phyloP scores from a whole-genome alignment of 2,113 vertebrate genomes.

The Ceyx margarethae region DNA sequence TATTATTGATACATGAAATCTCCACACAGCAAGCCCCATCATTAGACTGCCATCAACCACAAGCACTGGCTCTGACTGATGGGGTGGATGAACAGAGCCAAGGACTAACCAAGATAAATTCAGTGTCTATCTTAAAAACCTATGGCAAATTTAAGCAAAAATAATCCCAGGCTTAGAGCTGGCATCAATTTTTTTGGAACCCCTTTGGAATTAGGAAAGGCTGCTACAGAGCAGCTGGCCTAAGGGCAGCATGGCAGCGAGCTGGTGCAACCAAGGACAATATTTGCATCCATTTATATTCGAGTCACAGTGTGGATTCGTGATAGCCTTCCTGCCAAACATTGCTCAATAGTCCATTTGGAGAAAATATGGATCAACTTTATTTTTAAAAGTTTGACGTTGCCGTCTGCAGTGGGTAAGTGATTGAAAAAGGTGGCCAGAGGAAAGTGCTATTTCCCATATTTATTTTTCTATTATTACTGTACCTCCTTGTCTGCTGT shows the following conservation, averaged over 20 bases:
- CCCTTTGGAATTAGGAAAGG: background rate
- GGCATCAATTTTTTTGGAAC: background rate
- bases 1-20: background rate
- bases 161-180: background rate
- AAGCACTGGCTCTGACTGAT: background rate
- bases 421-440: background rate
- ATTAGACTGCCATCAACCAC: accelerated
- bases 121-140: background rate
- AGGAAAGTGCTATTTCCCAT: background rate
- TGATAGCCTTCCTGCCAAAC: background rate
- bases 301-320: background rate
- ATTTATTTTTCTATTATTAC: background rate
- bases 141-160: background rate
- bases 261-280: background rate
- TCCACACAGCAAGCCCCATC: background rate
- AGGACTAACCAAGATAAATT: background rate
- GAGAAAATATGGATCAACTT: background rate
- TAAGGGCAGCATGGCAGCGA: background rate
- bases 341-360: background rate
- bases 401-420: background rate
- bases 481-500: background rate
- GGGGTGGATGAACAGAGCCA: background rate
- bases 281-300: background rate
- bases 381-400: background rate
- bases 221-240: background rate